Evolutionary conservation across 2,888 invertebrate genomes (phyloP).

Genomic region (Candidula unifasciata): DNA sequence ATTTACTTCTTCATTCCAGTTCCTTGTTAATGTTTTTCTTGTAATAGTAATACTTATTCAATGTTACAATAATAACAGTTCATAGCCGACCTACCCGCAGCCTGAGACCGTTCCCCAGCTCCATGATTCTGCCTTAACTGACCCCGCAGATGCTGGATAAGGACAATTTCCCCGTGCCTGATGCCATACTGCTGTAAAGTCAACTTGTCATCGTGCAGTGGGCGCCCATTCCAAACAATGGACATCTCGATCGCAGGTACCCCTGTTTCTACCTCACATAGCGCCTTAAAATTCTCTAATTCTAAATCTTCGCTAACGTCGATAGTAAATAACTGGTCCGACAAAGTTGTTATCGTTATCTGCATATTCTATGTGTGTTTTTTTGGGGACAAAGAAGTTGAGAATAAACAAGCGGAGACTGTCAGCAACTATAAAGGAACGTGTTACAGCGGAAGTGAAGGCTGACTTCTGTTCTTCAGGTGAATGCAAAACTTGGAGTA

Average conservation of each 20-base stretch:
- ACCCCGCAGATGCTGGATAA: slow-evolving; percentile 80
- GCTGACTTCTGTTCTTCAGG: slow-evolving; percentile 27
- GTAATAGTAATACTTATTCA: too few relatives aligned
- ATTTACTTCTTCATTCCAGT: too few relatives aligned
- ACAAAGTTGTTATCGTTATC: slow-evolving; percentile 92
- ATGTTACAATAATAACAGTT: too few relatives aligned
- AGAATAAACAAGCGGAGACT: neutral
- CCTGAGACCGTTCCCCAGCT: neutral
- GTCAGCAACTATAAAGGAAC: slow-evolving; percentile 48
- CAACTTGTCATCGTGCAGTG: slow-evolving; percentile 89
- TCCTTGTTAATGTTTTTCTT: too few relatives aligned
- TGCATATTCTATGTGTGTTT: slow-evolving; percentile 83
- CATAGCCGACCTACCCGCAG: neutral
- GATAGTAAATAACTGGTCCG: slow-evolving; percentile 91
- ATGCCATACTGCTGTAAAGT: slow-evolving; percentile 90
- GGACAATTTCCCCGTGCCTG: slow-evolving; percentile 91
- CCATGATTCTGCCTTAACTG: slow-evolving; percentile 29
- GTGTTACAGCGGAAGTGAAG: slow-evolving; percentile 53
- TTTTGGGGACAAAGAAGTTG: neutral
- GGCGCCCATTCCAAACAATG: slow-evolving; percentile 91
- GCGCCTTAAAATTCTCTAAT: slow-evolving; percentile 91
- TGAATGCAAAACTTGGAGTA: neutral
- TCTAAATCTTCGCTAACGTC: slow-evolving; percentile 96
- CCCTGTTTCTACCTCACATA: slow-evolving; percentile 76
- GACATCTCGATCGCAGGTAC: slow-evolving; percentile 87